phyloP scores from a whole-genome alignment of 2,113 vertebrate species.

The Cromileptes altivelis region DNA sequence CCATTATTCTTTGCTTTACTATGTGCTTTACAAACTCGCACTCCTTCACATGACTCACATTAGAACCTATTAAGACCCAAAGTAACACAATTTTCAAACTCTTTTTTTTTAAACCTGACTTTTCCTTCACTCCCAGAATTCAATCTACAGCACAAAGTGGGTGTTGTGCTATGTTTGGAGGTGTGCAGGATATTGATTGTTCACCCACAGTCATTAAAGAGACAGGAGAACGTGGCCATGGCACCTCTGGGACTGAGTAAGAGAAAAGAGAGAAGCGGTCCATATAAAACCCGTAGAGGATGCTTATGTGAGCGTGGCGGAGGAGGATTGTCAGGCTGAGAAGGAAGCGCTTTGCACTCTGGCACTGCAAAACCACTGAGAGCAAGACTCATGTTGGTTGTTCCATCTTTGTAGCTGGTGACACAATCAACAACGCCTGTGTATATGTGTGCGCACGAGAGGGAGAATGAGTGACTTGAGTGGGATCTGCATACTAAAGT shows the following conservation, averaged over 20 bases:
- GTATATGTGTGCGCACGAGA: slow-evolving; percentile 4
- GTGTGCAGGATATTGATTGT: slow-evolving; percentile 78
- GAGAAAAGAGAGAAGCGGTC: slow-evolving; percentile 70
- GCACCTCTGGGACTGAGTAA: slow-evolving; percentile 73
- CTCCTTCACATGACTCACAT: slow-evolving; percentile 9
- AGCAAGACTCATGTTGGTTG: slow-evolving; percentile 35
- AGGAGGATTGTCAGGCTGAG: slow-evolving; percentile 62
- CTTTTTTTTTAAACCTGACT: slow-evolving; percentile 20
- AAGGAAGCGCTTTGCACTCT: slow-evolving; percentile 54
- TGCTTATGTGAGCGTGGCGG: slow-evolving; percentile 61
- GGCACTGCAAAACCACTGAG: slow-evolving; percentile 49
- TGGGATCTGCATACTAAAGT: slow-evolving; percentile 51
- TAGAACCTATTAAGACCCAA: slow-evolving; percentile 1
- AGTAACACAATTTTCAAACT: neutral
- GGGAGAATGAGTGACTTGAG: slow-evolving; percentile 57
- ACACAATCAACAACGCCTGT: slow-evolving; percentile 35
- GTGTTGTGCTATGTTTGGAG: slow-evolving; percentile 77
- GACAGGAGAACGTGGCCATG: slow-evolving; percentile 68
- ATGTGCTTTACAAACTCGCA: slow-evolving; percentile 4
- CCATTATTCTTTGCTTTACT: neutral
- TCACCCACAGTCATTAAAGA: slow-evolving; percentile 79
- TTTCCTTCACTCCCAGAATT: slow-evolving; percentile 45
- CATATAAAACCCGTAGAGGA: slow-evolving; percentile 64
- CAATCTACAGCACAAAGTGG: slow-evolving; percentile 64
- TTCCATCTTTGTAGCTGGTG: slow-evolving; percentile 63